These are phyloP conservation scores for Perognathus longimembris DNA, from an alignment of 2,113 vertebrate species.

Conservation along the genomic window DNA sequence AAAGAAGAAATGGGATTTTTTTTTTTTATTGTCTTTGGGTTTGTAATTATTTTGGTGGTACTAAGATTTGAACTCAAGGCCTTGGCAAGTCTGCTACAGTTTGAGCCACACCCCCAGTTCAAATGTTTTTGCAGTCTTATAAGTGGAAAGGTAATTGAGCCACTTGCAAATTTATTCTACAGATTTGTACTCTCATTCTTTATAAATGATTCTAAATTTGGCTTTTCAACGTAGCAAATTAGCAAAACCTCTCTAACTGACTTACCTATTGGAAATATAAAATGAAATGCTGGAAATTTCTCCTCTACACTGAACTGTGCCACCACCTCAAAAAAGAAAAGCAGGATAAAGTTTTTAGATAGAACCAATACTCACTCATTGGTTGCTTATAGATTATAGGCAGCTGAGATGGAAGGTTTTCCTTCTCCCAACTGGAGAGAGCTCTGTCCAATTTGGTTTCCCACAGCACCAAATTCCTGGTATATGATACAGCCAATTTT, in stretches of 20 bases:
- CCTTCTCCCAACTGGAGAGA: neutral
- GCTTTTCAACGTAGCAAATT: neutral
- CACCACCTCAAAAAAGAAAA: too few relatives aligned
- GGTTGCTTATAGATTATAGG: neutral
- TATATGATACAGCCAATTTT: neutral
- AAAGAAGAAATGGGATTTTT: neutral
- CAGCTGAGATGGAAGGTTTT: neutral
- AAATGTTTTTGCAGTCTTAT: neutral
- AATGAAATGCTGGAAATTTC: neutral
- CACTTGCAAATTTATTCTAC: neutral
- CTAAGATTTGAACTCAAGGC: too few relatives aligned
- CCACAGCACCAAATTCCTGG: neutral
- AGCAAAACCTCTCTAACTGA: neutral
- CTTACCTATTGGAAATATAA: neutral
- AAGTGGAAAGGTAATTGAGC: neutral
- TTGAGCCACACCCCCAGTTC: too few relatives aligned
- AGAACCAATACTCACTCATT: neutral
- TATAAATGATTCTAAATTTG: neutral
- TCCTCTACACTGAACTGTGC: too few relatives aligned
- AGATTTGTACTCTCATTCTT: neutral
- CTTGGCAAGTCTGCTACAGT: too few relatives aligned
- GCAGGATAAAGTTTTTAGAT: too few relatives aligned
- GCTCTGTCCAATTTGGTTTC: neutral
- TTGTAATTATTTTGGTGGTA: too few relatives aligned
- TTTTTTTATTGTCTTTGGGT: too few relatives aligned